Percentiles rank a stretch among this genome's conserved stretches.
Conservation (phyloP, 92 coral and sea anemone species). For the Phymanthus crucifer region DNA sequence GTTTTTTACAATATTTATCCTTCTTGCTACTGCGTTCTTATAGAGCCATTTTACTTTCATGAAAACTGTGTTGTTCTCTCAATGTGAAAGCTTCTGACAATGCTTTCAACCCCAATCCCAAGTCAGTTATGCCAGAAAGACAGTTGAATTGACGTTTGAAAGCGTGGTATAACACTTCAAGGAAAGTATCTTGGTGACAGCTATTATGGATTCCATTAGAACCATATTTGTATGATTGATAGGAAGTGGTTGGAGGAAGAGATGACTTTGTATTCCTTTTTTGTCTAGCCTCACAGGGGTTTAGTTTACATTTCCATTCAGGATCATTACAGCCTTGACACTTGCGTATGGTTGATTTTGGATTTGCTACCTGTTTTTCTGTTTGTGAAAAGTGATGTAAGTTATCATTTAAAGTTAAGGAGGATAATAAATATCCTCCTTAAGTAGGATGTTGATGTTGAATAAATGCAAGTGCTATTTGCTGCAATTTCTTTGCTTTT, state of each 20-base stretch:
- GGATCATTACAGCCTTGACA: slow-evolving; percentile 8
- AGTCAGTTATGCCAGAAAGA: neutral
- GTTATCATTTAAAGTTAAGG: slow-evolving; percentile 4
- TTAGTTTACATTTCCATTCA: slow-evolving; percentile 34
- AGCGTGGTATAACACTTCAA: slow-evolving; percentile 42
- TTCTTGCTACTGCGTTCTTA: too few species aligned
- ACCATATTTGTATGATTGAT: slow-evolving; percentile 38
- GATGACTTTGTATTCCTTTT: slow-evolving; percentile 15
- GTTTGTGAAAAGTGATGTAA: slow-evolving; percentile 17
- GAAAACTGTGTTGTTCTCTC: slow-evolving; percentile 29
- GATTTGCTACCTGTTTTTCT: neutral
- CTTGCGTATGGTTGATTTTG: slow-evolving; percentile 17
- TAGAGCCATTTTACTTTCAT: slow-evolving; percentile 37
- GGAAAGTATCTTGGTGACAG: slow-evolving; percentile 58
- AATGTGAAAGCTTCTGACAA: slow-evolving; percentile 11
- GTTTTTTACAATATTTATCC: too few species aligned
- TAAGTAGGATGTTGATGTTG: slow-evolving; percentile 18
- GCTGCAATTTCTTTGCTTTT: slow-evolving; percentile 30
- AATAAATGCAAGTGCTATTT: neutral
- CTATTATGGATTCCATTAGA: slow-evolving; percentile 43
- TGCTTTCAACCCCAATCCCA: slow-evolving; percentile 16
- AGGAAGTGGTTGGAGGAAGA: neutral
- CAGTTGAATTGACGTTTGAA: slow-evolving; percentile 35
- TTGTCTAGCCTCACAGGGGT: slow-evolving; percentile 25
- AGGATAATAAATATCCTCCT: slow-evolving; percentile 5